Conservation (phyloP, 2,113 vertebrate species). For the Alethe castanea region DNA sequence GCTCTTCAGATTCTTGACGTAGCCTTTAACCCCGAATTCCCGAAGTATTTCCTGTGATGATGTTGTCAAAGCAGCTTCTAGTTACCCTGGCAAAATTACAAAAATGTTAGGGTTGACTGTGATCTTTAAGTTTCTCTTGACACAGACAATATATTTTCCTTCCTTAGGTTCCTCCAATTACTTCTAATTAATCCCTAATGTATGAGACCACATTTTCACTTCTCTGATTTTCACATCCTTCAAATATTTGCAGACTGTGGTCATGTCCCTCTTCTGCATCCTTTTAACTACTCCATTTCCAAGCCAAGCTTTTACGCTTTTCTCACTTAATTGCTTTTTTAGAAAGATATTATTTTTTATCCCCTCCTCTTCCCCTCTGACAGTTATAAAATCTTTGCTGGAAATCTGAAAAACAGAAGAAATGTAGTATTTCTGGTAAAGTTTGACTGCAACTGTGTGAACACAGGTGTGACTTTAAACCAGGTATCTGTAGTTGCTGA, state of each 20-base stretch:
- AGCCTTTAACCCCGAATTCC: background rate
- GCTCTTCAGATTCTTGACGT: background rate
- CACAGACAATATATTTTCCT: background rate
- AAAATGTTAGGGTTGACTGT: background rate
- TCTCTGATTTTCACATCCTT: background rate
- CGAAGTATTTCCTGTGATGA: constrained; percentile 7
- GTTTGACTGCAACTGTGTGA: background rate
- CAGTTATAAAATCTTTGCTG: background rate
- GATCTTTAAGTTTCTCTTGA: background rate
- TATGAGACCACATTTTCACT: background rate
- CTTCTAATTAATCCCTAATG: constrained; percentile 1
- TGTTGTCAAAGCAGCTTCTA: background rate
- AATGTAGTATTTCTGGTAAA: background rate
- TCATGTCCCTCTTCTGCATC: background rate
- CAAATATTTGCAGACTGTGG: background rate
- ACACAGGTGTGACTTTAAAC: background rate
- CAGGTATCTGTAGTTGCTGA: background rate
- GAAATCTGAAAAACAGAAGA: background rate
- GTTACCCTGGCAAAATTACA: constrained; percentile 11
- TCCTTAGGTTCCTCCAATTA: constrained; percentile 9
- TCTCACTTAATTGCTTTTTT: background rate
- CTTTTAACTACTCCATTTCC: background rate
- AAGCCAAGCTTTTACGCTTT: background rate
- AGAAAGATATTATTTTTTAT: background rate
- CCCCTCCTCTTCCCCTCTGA: background rate